These are phyloP conservation scores for Trochalopteron elliotii DNA, from an alignment of 2,113 vertebrate genomes.

Conservation along the genomic window DNA sequence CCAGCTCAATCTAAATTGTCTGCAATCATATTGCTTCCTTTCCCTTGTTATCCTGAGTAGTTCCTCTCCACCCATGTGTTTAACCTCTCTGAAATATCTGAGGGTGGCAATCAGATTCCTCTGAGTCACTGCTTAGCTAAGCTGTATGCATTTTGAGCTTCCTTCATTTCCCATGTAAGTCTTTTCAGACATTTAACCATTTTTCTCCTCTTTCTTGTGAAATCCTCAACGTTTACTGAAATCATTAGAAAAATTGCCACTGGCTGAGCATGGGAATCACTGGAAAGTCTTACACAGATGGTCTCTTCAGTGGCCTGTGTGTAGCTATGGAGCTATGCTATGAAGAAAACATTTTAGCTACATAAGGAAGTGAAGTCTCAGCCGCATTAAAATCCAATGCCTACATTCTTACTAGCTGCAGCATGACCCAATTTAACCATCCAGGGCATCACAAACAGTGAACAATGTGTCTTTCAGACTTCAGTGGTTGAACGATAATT, in stretches of 20 bases:
- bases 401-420: not conserved
- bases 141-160: slow-evolving; percentile 14
- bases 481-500: not conserved
- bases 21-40: slow-evolving; percentile 60
- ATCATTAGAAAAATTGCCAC: not conserved
- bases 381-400: not conserved
- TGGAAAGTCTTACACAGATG: not conserved
- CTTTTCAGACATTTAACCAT: slow-evolving; percentile 24
- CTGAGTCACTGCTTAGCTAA: slow-evolving; percentile 66
- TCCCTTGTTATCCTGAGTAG: slow-evolving; percentile 42
- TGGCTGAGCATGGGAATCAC: not conserved
- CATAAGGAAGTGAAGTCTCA: not conserved
- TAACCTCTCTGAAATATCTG: slow-evolving; percentile 47
- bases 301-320: not conserved
- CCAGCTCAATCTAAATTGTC: slow-evolving; percentile 32
- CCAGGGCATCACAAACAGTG: not conserved
- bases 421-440: not conserved
- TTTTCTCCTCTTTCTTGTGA: not conserved
- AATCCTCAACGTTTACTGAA: not conserved
- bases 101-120: slow-evolving; percentile 51
- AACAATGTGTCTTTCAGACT: not conserved
- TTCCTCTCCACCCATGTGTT: slow-evolving; percentile 41
- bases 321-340: not conserved
- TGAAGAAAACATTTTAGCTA: not conserved
- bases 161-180: not conserved